These are phyloP conservation scores for Helarctos malayanus DNA, from an alignment of 2,797 vertebrate species.

Conservation along the genomic window DNA sequence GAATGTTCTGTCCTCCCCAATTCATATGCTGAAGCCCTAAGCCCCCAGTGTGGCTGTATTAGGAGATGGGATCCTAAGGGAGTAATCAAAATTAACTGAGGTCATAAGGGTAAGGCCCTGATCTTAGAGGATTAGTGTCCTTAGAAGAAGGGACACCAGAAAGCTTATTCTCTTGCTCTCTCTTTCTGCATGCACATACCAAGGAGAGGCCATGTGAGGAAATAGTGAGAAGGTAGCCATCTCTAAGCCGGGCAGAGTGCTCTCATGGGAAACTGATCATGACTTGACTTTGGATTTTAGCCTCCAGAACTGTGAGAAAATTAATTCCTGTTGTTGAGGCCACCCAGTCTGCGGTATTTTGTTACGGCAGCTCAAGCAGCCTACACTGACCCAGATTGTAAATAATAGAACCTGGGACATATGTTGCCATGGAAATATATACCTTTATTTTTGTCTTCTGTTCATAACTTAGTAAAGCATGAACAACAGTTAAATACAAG, in stretches of 20 bases:
- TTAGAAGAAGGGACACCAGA: neutral
- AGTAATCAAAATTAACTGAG: conserved; percentile 9
- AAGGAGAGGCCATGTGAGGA: neutral
- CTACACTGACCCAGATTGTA: neutral
- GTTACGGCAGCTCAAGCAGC: neutral
- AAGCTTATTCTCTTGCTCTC: neutral
- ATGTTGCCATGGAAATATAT: neutral
- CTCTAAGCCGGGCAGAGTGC: neutral
- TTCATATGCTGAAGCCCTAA: neutral
- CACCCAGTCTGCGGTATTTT: neutral
- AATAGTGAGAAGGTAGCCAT: neutral
- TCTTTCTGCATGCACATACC: neutral
- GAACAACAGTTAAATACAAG: neutral
- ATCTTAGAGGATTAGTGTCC: neutral
- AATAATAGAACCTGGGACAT: neutral
- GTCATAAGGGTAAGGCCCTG: neutral
- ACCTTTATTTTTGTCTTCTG: neutral
- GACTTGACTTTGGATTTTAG: neutral
- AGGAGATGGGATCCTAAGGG: neutral
- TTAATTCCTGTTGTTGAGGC: neutral
- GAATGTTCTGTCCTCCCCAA: neutral
- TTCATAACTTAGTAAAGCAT: neutral
- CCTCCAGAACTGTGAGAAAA: neutral
- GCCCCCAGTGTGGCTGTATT: neutral
- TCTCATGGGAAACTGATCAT: neutral